Evolutionary conservation across 2,797 vertebrate species (phyloP).

Genomic region (Hemibagrus guttatus): DNA sequence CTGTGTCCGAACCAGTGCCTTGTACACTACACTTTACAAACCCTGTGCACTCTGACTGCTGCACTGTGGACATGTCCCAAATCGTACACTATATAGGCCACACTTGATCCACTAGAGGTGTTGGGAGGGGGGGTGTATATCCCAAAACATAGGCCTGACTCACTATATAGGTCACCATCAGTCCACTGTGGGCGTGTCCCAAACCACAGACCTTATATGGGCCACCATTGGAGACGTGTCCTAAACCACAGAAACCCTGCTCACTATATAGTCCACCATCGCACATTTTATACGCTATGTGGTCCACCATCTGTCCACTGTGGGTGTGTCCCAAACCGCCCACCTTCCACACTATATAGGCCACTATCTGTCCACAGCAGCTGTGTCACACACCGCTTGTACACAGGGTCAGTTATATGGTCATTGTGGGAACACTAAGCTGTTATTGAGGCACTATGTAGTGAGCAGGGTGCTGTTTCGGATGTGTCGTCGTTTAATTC

Average conservation of each 20-base stretch:
- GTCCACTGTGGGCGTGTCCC: neutral
- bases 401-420: neutral
- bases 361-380: neutral
- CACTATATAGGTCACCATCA: neutral
- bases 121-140: neutral
- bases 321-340: neutral
- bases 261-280: conserved; percentile 25
- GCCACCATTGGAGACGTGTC: neutral
- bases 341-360: neutral
- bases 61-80: neutral
- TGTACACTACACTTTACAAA: neutral
- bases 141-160: neutral
- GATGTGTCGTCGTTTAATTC: neutral
- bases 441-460: neutral
- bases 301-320: neutral
- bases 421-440: neutral
- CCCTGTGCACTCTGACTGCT: neutral
- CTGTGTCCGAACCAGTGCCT: conserved; percentile 2
- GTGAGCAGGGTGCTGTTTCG: conserved; percentile 42
- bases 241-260: neutral
- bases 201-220: neutral
- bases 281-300: neutral
- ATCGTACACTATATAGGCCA: conserved; percentile 27
- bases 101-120: too few species aligned
- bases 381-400: neutral